Percentiles rank a stretch among this genome's conserved stretches.
phyloP scores from a whole-genome alignment of 64 coral and sea anemone genomes.

The Montipora cactus region DNA sequence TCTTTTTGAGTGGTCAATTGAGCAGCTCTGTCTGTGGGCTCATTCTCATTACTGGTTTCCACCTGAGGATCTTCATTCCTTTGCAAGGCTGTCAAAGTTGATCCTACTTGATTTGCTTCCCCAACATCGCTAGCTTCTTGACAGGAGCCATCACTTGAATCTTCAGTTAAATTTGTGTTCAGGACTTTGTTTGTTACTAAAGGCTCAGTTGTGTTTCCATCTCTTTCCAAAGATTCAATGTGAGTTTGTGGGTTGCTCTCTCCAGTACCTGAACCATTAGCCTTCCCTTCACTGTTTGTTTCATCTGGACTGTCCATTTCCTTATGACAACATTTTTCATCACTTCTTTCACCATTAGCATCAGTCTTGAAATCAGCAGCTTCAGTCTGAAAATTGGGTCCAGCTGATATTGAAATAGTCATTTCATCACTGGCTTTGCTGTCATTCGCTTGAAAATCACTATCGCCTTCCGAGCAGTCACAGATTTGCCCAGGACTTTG shows the following conservation, averaged over 20 bases:
- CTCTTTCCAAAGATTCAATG: background rate
- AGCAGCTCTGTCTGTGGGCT: background rate
- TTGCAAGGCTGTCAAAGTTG: background rate
- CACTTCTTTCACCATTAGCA: background rate
- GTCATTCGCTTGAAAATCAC: background rate
- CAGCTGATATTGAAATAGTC: background rate
- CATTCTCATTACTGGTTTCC: background rate
- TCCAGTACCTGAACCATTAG: background rate
- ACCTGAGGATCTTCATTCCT: background rate
- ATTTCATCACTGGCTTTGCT: background rate
- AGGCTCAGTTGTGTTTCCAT: background rate
- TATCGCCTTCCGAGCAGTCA: background rate
- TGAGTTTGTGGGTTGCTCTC: background rate
- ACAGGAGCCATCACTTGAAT: background rate
- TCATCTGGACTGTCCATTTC: background rate
- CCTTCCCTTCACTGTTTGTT: background rate
- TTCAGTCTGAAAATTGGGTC: background rate
- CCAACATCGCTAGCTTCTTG: background rate
- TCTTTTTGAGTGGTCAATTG: background rate
- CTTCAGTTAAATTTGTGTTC: background rate
- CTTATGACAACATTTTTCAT: background rate
- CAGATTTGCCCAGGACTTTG: background rate
- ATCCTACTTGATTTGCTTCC: background rate
- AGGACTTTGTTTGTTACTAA: background rate
- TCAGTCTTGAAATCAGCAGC: too few species aligned